Percentiles rank a stretch among this genome's conserved stretches.
Conservation (phyloP, 2,113 vertebrate genomes). For the Zosterops borbonicus region DNA sequence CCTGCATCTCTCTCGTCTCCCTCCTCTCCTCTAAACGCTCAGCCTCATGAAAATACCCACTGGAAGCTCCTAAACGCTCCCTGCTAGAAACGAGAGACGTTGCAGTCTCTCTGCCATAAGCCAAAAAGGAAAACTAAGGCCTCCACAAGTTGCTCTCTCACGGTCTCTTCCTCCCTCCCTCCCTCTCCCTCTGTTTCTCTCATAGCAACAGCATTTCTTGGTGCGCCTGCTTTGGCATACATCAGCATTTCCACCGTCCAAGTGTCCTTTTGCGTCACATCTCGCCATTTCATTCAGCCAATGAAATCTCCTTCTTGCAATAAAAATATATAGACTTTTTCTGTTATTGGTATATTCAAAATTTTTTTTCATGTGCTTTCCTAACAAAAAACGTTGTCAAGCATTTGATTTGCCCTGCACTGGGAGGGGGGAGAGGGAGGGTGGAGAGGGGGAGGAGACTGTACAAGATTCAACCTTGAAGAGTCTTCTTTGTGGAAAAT, state of each 20-base stretch:
- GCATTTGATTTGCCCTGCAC: neutral
- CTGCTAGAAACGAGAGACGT: neutral
- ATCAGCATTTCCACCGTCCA: conserved; percentile 79
- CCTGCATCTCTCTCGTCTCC: neutral
- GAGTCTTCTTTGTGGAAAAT: conserved; percentile 33
- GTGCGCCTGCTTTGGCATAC: conserved; percentile 73
- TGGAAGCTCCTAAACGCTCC: neutral
- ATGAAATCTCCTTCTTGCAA: conserved; percentile 75
- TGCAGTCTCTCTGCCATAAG: conserved; percentile 26
- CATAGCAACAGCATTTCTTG: conserved; percentile 72
- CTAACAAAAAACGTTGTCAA: conserved; percentile 52
- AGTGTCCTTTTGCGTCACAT: conserved; percentile 90
- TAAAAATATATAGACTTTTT: conserved; percentile 79
- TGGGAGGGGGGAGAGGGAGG: rapidly evolving
- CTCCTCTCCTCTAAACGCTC: neutral
- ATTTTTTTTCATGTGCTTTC: conserved; percentile 19
- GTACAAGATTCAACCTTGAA: conserved; percentile 18
- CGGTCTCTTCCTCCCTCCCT: conserved; percentile 1
- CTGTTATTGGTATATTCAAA: conserved; percentile 80
- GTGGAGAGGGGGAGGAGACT: neutral
- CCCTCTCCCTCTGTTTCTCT: conserved; percentile 62
- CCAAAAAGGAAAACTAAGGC: conserved; percentile 63
- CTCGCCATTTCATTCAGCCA: conserved; percentile 90
- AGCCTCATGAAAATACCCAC: conserved; percentile 8
- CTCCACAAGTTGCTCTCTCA: conserved; percentile 66